Evolutionary conservation across 2,113 vertebrate species (phyloP), one percentile per base, ranked within the genome.

Genomic region (Malaclemys terrapin): DNA sequence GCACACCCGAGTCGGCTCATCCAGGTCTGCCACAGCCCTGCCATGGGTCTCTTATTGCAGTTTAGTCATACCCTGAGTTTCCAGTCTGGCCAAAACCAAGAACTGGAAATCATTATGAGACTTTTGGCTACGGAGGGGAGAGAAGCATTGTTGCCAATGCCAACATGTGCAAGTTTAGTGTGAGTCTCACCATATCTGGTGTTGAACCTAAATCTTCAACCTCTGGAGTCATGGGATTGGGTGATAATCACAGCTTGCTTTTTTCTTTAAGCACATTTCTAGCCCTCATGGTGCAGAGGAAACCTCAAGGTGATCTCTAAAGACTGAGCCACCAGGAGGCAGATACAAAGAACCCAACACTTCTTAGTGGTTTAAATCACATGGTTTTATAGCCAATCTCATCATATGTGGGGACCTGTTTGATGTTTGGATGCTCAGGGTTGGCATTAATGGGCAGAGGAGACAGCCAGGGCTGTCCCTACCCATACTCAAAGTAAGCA

Each of bases 181-280:
- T n/a, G 3, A 12, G 24, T 76, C 5, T 4, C 13, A n/a, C 1
- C 0, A 20, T 72, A 72, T 65, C 8, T 4, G 88, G 82, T 80
- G 38, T 72, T n/a, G 93, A 93, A 52, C 19, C 1, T 82, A 76
- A 91, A 93, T 49, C 1, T 5, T 92, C 12, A 47, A 4, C 3
- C n/a, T 10, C 35, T 93, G 53, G 17, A 76, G 17, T 20, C 1
- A 0, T 72, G 4, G 17, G 10, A 80, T 78, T 6, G 2, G 5
- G 35, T 76, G 3, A 13, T 2, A 80, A 93, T 85, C 76, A 19
- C 0, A 1, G 4, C 75, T 2, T 38, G 45, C 22, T 1, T 82
- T 94, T 81, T 75, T 45, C 78, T 45, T 49, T 9, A 84, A 49
- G 79, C 8, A 3, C 1, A 22, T 52, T 50, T 91, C 7, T 76